Percentiles rank a stretch among this genome's conserved stretches.
Evolutionary conservation across 2,113 vertebrate species (phyloP).

Genomic region (Microtus oregoni): DNA sequence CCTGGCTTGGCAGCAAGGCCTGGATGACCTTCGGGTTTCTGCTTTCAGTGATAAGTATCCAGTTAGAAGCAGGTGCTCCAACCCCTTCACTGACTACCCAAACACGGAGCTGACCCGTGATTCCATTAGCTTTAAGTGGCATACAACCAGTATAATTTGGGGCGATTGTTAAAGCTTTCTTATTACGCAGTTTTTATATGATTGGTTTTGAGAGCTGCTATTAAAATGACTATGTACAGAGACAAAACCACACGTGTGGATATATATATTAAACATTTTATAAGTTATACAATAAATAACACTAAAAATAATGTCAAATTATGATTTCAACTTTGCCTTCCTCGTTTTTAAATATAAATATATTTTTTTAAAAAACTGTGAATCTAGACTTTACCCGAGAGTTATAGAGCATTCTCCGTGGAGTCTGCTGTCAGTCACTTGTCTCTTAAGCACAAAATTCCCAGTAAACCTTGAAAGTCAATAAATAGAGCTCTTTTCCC

Average conservation of each 20-base stretch:
- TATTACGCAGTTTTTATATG: slow-evolving; percentile 11
- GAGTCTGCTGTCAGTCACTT: slow-evolving; percentile 20
- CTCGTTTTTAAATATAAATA: slow-evolving; percentile 83
- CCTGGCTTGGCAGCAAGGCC: background rate
- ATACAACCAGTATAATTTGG: background rate
- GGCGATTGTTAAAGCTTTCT: background rate
- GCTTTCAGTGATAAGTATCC: background rate
- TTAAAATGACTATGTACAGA: slow-evolving; percentile 67
- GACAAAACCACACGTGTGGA: background rate
- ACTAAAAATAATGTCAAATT: slow-evolving; percentile 83
- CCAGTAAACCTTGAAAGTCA: slow-evolving; percentile 1
- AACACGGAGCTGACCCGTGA: background rate
- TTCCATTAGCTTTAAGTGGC: background rate
- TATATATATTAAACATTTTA: slow-evolving; percentile 86
- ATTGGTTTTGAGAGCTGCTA: slow-evolving; percentile 70
- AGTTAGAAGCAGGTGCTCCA: background rate
- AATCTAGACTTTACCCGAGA: slow-evolving; percentile 60
- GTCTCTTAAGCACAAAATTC: slow-evolving; percentile 39
- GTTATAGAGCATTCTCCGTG: slow-evolving; percentile 37
- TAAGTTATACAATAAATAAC: slow-evolving; percentile 89
- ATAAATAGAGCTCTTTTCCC: slow-evolving; percentile 45
- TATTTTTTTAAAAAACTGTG: slow-evolving; percentile 76
- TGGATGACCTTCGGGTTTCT: background rate
- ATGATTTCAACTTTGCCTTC: slow-evolving; percentile 76
- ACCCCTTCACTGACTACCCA: background rate